Evolutionary conservation across 2,888 invertebrate genomes (phyloP).

Genomic region (Hemistola chrysoprasaria): DNA sequence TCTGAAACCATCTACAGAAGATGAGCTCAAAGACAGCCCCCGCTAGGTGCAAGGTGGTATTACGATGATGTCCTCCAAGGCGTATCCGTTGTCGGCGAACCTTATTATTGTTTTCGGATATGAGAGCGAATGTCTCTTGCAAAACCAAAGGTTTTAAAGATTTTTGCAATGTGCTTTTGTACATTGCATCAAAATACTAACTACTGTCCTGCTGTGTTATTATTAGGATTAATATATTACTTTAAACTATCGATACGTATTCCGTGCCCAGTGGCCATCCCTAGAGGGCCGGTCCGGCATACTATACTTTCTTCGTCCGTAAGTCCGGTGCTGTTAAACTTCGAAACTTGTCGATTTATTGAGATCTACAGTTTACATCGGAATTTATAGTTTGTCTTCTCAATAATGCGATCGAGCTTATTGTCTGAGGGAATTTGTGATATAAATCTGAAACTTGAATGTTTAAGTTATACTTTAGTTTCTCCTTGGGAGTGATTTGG

Average conservation of each 20-base stretch:
- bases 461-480: conserved; percentile 22
- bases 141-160: too few species aligned
- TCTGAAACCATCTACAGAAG: too few species aligned
- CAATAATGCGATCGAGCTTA: conserved; percentile 28
- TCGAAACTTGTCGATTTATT: conserved; percentile 74
- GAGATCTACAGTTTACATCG: conserved; percentile 31
- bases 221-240: too few species aligned
- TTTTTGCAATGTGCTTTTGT: too few species aligned
- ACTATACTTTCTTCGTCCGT: conserved; percentile 77
- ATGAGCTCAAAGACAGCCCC: too few species aligned
- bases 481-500: conserved; percentile 11
- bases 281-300: conserved; percentile 46
- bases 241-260: conserved; percentile 4
- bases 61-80: too few species aligned
- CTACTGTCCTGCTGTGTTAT: too few species aligned
- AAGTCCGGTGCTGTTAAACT: conserved; percentile 77
- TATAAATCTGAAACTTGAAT: conserved; percentile 29
- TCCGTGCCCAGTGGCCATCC: conserved; percentile 29
- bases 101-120: too few species aligned
- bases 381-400: conserved; percentile 34
- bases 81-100: too few species aligned
- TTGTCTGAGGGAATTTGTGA: conserved; percentile 19
- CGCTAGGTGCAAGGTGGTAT: too few species aligned
- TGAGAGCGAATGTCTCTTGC: too few species aligned
- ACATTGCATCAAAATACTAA: too few species aligned